Percentiles rank a stretch among this genome's conserved stretches.
Conservation (phyloP, 2,888 invertebrate species). For the Drosophila basisetae region DNA sequence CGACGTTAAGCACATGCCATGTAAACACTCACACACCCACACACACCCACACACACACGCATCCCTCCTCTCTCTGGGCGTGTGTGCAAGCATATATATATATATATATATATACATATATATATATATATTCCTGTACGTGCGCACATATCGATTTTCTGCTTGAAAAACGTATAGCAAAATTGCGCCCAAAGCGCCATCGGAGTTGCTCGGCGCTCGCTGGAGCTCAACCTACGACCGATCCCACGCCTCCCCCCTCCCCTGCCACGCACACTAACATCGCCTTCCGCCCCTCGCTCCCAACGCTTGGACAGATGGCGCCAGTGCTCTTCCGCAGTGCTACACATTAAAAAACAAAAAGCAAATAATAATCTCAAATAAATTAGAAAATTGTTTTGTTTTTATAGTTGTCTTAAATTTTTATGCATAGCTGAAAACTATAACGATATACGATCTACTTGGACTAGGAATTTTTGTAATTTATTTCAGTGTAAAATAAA, state of each 20-base stretch:
- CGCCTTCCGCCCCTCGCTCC: not conserved
- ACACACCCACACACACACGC: not conserved
- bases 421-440: not conserved
- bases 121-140: constrained; percentile 58
- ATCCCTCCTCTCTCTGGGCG: not conserved
- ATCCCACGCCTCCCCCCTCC: not conserved
- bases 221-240: constrained; percentile 25
- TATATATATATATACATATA: constrained; percentile 15
- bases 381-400: not conserved
- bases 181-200: constrained; percentile 69
- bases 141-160: constrained; percentile 78
- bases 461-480: not conserved
- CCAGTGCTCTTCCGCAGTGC: not conserved
- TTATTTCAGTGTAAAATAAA: not conserved
- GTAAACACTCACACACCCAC: constrained; percentile 29
- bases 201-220: constrained; percentile 25
- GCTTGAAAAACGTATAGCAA: constrained; percentile 64
- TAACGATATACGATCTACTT: not conserved
- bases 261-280: not conserved
- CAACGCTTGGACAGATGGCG: not conserved
- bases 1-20: constrained; percentile 58
- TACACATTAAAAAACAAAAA: not conserved
- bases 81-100: not conserved
- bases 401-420: not conserved
- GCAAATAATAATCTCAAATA: not conserved